phyloP scores from a whole-genome alignment of 1,140 invertebrate genomes.

The Halyomorpha halys region DNA sequence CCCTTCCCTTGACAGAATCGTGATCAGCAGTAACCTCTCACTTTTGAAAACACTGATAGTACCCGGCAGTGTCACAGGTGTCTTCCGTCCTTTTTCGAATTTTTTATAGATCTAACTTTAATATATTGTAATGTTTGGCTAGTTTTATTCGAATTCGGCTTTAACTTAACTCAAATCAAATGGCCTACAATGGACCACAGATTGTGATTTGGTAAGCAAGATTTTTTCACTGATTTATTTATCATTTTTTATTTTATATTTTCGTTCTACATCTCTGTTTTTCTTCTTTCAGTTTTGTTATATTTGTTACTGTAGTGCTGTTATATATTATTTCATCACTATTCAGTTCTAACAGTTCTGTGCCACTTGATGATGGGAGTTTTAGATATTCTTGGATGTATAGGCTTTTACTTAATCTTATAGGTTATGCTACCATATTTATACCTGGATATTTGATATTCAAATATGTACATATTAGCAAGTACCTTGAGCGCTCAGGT shows the following conservation, averaged over 20 bases:
- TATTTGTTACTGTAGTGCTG: conserved; percentile 18
- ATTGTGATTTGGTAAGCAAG: conserved; percentile 20
- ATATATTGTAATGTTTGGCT: too few species aligned
- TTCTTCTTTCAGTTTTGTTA: conserved; percentile 17
- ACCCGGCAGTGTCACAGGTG: too few species aligned
- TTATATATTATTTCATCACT: conserved; percentile 18
- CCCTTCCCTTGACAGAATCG: too few species aligned
- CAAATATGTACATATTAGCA: conserved; percentile 66
- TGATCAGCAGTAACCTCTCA: too few species aligned
- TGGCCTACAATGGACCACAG: conserved; percentile 19
- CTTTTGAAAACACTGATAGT: too few species aligned
- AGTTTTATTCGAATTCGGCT: background rate
- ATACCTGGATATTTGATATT: conserved; percentile 76
- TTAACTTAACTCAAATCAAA: background rate
- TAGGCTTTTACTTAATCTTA: conserved; percentile 62
- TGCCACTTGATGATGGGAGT: conserved; percentile 6
- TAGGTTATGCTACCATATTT: conserved; percentile 82
- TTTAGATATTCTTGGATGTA: conserved; percentile 59
- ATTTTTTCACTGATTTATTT: background rate
- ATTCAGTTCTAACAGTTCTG: conserved; percentile 1
- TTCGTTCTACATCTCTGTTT: background rate
- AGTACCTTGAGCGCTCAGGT: conserved; percentile 72
- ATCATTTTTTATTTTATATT: background rate
- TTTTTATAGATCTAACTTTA: too few species aligned
- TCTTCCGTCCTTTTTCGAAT: too few species aligned